Evolutionary conservation across 2,888 invertebrate genomes (phyloP).

Genomic region (Microchrysa polita): DNA sequence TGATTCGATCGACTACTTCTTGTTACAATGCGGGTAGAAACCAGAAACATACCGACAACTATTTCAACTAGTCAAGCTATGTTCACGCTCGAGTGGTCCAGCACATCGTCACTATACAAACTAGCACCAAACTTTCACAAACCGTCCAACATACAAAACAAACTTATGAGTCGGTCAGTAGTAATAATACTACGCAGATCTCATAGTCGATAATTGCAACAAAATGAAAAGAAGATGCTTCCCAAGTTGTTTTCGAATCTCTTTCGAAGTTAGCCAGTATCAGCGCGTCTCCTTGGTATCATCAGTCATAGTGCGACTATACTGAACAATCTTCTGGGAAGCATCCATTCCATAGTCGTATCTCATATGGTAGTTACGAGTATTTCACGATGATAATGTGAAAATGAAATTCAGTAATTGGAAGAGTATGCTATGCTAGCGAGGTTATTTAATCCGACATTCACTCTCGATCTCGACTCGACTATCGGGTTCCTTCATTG

Average conservation of each 20-base stretch:
- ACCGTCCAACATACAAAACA: background rate
- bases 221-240: background rate
- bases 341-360: slow-evolving; percentile 1
- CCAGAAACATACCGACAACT: background rate
- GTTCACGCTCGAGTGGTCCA: background rate
- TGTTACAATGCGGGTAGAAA: background rate
- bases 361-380: too few relatives aligned
- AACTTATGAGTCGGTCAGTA: too few relatives aligned
- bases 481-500: too few relatives aligned
- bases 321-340: background rate
- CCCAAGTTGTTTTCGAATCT: background rate
- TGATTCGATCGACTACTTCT: background rate
- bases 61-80: background rate
- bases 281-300: background rate
- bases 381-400: background rate
- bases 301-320: too few relatives aligned
- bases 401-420: background rate
- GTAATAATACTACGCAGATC: too few relatives aligned
- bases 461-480: background rate
- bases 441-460: background rate
- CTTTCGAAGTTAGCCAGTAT: background rate
- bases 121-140: slow-evolving; percentile 3
- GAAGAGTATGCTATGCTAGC: background rate
- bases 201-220: too few relatives aligned
- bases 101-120: slow-evolving; percentile 2